Base-by-base conservation (phyloP, 2,888 invertebrate species). In the Barypeithes pellucidus region DNA sequence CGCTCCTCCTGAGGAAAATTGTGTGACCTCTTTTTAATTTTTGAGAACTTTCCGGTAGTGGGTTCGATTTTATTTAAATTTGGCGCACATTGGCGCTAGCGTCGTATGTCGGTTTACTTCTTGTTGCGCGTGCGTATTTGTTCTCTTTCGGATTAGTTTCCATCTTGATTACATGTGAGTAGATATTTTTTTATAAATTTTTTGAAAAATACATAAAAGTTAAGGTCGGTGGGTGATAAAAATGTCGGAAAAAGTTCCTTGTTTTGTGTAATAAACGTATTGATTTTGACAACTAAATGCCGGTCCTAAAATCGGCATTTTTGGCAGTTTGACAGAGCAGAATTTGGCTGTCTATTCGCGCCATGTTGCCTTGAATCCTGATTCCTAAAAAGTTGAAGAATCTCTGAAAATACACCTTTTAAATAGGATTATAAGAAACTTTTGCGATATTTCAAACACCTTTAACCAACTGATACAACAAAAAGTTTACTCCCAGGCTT, bases 81-180 rank as follows among this genome's bases (percentile, higher is more conserved):
- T 78, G 33, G 76, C 80, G 81, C 80, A 45, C 18, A 16, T 65
- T 78, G 78, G 75, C 79, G 78, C 78, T 76, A 77, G 69, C 57
- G 72, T 78, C 77, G 77, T 76, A 75, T 76, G 77, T 79, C 80
- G 80, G 80, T 82, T 75, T 76, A 79, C 59, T 74, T 72, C 78
- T 79, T 69, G 59, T 68, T 11, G 89, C 92, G 92, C 92, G 91
- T 90, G 92, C 91, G 90, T 89, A 88, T 87, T 88, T 87, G 88
- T 88, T 89, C 90, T 92, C 92, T 93, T 93, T 92, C 92, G 92
- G 92, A 91, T 91, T 91, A 93, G 92, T 92, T 91, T 92, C 93
- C 93, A 93, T 93, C 93, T 91, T 89, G 93, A 92, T 92, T 93
- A 94, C 94, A 94, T 93, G 94, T 94, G 93, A 94, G 94, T 94